A percentile compares a stretch with the other conserved stretches of the same genome.
Conservation (phyloP, 2,797 vertebrate species). For the Helarctos malayanus region DNA sequence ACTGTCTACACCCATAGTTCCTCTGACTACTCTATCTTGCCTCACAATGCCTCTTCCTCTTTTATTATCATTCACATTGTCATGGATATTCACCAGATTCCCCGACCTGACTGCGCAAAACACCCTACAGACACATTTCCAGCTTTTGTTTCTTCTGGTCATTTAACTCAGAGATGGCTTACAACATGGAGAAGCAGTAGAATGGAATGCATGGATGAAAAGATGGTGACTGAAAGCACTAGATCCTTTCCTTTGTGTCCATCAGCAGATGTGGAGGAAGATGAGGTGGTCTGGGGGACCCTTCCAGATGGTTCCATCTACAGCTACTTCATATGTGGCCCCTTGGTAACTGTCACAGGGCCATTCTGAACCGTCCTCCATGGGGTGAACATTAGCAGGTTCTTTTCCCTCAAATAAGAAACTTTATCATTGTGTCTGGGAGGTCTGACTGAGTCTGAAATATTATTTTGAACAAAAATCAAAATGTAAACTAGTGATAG, state of each 20-base stretch:
- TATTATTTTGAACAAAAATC: conserved; percentile 35
- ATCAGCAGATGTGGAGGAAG: not conserved
- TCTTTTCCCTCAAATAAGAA: not conserved
- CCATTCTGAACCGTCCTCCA: not conserved
- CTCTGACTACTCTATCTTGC: not conserved
- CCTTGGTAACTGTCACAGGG: not conserved
- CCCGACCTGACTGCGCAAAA: not conserved
- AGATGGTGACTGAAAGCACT: not conserved
- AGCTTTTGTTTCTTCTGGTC: not conserved
- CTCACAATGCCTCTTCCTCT: not conserved
- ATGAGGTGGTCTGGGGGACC: no score
- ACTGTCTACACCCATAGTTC: not conserved
- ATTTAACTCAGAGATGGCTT: not conserved
- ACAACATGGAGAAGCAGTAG: not conserved
- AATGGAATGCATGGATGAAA: not conserved
- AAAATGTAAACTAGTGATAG: not conserved
- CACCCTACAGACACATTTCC: no score
- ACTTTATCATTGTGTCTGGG: not conserved
- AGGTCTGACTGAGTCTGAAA: conserved; percentile 9
- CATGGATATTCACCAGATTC: not conserved
- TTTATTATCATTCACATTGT: not conserved
- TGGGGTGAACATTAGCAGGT: not conserved
- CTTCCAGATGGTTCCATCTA: not conserved
- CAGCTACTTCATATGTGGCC: not conserved
- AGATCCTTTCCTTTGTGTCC: not conserved